Evolutionary conservation across 2,888 invertebrate species (phyloP), one percentile per base, ranked within the genome.

Genomic region (Hyposoter dolosus): DNA sequence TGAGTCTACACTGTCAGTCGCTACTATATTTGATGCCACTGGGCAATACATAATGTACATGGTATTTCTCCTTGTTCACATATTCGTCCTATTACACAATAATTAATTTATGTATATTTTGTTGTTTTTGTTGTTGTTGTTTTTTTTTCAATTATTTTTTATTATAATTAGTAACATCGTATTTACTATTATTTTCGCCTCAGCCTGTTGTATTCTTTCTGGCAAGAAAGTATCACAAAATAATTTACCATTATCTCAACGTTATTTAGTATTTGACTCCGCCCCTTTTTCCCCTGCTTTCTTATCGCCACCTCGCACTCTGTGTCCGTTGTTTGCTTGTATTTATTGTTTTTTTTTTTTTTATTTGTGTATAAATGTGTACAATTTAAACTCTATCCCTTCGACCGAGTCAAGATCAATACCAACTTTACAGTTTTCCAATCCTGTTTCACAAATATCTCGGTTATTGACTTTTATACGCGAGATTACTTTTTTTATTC

Each of bases 181-280:
- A 91, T 92, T 92, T 90, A 90, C 79, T 80, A 72, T 83, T 90
- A 89, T 90, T 92, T 90, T 90, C 89, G 90, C 89, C 88, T 91
- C 91, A 93, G 93, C 92, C 92, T 92, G 93, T 93, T 94, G 93
- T 93, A 93, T 94, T 93, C 93, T 93, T 93, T 93, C 92, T 92
- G 93, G 91, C 93, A 93, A 93, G 93, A 93, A 93, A 93, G 93
- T 93, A 93, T 93, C 93, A 94, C 93, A 94, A 93, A 93, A 93
- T 93, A 93, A 93, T 93, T 94, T 92, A 91, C 91, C 92, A 92
- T 91, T 93, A 90, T 92, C 92, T 92, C 92, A 92, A 93, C 92
- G 92, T 91, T 93, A 92, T 92, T 93, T 92, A 92, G 89, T 92
- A 92, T 91, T 91, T 91, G 88, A 87, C 89, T 90, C 87, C 88